These are phyloP conservation scores for Mus pahari DNA, from an alignment of 2,113 vertebrate genomes.

Conservation along the genomic window DNA sequence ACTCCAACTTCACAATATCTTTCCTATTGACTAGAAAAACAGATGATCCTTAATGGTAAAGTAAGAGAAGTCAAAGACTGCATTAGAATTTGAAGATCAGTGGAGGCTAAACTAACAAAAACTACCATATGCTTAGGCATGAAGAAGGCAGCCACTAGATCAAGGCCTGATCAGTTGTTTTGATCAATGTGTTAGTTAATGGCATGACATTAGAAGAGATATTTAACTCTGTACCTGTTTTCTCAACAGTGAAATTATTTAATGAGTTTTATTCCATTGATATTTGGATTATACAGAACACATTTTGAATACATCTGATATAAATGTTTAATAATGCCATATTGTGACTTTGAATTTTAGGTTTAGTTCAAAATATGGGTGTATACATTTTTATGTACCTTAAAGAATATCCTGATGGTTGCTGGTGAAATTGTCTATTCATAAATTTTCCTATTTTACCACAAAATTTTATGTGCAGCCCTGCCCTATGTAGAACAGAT, in stretches of 20 bases:
- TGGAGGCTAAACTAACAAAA: neutral
- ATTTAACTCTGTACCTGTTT: neutral
- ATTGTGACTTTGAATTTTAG: neutral
- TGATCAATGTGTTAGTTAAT: neutral
- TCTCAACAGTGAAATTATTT: neutral
- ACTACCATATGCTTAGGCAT: neutral
- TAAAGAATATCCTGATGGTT: neutral
- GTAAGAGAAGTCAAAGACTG: neutral
- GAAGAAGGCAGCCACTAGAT: neutral
- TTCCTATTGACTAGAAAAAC: neutral
- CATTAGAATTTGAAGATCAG: neutral
- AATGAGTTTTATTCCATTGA: neutral
- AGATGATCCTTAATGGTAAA: neutral
- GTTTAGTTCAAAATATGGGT: neutral
- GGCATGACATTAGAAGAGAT: neutral
- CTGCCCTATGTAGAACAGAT: rapidly evolving
- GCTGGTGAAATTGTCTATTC: neutral
- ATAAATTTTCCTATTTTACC: neutral
- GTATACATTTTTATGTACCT: slow-evolving; percentile 20
- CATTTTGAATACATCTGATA: neutral
- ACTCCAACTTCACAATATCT: rapidly evolving
- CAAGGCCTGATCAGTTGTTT: neutral
- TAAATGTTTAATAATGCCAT: neutral
- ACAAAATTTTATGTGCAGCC: neutral
- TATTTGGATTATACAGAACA: neutral